Percentiles rank a stretch among this genome's conserved stretches.
Conservation (phyloP, 2,888 invertebrate genomes). For the Tortricodes alternella region DNA sequence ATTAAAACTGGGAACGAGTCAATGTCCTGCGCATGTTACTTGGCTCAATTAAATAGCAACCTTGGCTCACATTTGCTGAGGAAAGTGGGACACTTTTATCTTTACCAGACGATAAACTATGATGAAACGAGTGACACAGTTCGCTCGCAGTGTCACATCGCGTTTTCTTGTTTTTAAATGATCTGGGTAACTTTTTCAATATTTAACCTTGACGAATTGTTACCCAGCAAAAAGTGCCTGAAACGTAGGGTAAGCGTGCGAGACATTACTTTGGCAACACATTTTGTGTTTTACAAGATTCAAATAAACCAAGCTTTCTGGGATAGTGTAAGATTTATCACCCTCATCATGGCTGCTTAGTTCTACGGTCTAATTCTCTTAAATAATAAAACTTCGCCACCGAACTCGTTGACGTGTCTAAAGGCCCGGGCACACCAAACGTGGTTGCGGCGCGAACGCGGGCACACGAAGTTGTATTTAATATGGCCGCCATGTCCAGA, state of each 20-base stretch:
- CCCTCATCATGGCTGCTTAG: no score
- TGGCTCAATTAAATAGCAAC: background rate
- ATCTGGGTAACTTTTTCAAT: background rate
- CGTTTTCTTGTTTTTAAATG: conserved; percentile 7
- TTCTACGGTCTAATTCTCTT: no score
- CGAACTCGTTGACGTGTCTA: no score
- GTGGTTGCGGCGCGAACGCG: no score
- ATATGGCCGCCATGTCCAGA: no score
- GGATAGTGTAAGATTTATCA: no score
- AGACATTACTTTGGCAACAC: no score
- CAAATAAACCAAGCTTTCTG: no score
- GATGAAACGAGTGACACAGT: conserved; percentile 2
- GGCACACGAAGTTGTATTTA: no score
- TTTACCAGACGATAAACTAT: conserved; percentile 7
- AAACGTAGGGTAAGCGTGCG: background rate
- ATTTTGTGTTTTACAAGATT: no score
- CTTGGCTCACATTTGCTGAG: conserved; percentile 14
- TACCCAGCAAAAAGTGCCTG: background rate
- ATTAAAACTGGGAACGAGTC: background rate
- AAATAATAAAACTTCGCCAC: no score
- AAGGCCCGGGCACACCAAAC: no score
- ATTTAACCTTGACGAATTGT: conserved; percentile 1
- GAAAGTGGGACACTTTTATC: conserved; percentile 20
- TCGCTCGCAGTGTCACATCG: background rate
- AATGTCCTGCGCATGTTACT: background rate